phyloP scores from a whole-genome alignment of 2,888 invertebrate species.

The Micoletzkya japonica region DNA sequence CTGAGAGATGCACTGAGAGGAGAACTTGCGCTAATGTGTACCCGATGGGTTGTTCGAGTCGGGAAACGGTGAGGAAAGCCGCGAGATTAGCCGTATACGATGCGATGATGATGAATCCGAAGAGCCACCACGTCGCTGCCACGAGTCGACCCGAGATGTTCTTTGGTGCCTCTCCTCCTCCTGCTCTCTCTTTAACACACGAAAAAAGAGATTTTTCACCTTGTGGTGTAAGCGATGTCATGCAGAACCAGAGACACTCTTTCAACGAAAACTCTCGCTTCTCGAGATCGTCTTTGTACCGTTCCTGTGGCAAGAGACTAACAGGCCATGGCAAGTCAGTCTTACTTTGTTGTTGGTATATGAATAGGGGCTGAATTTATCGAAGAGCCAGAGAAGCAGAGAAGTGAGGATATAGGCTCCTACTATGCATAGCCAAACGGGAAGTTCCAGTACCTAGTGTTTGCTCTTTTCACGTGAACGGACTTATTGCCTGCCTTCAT shows the following conservation, averaged over 20 bases:
- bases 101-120: slow-evolving; percentile 97
- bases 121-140: slow-evolving; percentile 94
- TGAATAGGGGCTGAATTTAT: slow-evolving; percentile 94
- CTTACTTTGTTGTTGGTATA: slow-evolving; percentile 79
- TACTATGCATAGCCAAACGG: slow-evolving; percentile 93
- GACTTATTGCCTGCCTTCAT: slow-evolving; percentile 75
- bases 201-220: slow-evolving; percentile 62
- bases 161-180: slow-evolving; percentile 92
- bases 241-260: slow-evolving; percentile 97
- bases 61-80: slow-evolving; percentile 83
- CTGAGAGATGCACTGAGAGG: slow-evolving; percentile 36
- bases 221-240: slow-evolving; percentile 93
- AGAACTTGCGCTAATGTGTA: neutral
- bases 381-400: slow-evolving; percentile 92
- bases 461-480: neutral
- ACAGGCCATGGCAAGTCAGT: slow-evolving; percentile 20
- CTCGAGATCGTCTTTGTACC: slow-evolving; percentile 73
- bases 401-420: slow-evolving; percentile 93
- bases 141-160: slow-evolving; percentile 90
- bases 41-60: slow-evolving; percentile 57
- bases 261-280: slow-evolving; percentile 91
- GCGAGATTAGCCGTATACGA: slow-evolving; percentile 97
- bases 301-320: slow-evolving; percentile 72
- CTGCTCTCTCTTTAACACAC: slow-evolving; percentile 64
- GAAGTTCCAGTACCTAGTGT: slow-evolving; percentile 76